Evolutionary conservation across 2,797 vertebrate genomes (phyloP).

Genomic region (Liasis olivaceus): DNA sequence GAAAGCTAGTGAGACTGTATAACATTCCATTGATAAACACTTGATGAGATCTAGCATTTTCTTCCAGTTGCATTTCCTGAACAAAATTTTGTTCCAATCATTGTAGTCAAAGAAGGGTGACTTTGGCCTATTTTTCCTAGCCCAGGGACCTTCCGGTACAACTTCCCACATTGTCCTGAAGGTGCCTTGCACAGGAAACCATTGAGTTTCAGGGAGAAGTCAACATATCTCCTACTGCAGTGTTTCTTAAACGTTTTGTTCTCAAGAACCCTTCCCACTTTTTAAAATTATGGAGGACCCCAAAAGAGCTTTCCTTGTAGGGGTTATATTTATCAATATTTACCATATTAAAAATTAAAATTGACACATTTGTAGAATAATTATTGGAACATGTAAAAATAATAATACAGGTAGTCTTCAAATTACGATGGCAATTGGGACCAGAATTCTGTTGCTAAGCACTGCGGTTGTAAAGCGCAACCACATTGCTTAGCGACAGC

Average conservation of each 20-base stretch:
- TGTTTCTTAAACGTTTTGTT: not conserved
- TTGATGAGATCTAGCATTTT: not conserved
- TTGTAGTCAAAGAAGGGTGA: not conserved
- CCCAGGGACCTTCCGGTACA: not conserved
- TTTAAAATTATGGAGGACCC: not conserved
- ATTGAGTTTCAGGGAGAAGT: not conserved
- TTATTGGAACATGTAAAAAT: not conserved
- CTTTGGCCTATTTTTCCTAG: not conserved
- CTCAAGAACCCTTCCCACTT: not conserved
- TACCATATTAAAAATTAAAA: too few relatives aligned
- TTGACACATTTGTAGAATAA: not conserved
- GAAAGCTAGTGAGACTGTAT: not conserved
- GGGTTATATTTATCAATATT: not conserved
- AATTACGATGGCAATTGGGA: not conserved
- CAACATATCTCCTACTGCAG: not conserved
- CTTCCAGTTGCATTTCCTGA: not conserved
- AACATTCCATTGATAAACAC: not conserved
- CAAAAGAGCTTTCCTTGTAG: not conserved
- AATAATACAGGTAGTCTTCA: not conserved
- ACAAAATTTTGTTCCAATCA: not conserved
- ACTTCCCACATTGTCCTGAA: not conserved
- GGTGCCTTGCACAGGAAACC: not conserved
- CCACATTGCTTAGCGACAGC: too few relatives aligned
- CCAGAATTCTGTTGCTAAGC: not conserved
- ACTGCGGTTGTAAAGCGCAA: not conserved